phyloP scores from a whole-genome alignment of 2,797 vertebrate species.

The Smutsia gigantea region DNA sequence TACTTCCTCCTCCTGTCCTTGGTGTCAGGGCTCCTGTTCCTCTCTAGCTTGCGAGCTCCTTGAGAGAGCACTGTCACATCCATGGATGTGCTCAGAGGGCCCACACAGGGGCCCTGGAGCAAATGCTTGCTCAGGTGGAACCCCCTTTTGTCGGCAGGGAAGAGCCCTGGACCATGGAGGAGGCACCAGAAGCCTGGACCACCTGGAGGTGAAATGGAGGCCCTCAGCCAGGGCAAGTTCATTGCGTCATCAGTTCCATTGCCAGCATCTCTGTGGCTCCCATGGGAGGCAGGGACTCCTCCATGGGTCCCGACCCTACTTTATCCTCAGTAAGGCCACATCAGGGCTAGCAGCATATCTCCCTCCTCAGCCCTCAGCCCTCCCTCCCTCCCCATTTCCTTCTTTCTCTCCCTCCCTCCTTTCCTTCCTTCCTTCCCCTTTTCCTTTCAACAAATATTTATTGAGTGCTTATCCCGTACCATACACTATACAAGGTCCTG shows the following conservation, averaged over 20 bases:
- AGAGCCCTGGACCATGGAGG: neutral
- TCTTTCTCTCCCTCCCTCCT: neutral
- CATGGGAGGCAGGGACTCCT: neutral
- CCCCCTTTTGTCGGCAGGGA: neutral
- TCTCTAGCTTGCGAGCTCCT: neutral
- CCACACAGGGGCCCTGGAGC: neutral
- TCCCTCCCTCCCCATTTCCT: neutral
- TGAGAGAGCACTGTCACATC: neutral
- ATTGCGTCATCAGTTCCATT: neutral
- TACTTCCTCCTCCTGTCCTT: neutral
- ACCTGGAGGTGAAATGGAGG: neutral
- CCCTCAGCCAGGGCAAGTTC: neutral
- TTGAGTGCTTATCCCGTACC: neutral
- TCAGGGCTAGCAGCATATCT: neutral
- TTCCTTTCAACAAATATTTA: neutral
- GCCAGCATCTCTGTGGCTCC: neutral
- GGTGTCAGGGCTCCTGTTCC: neutral
- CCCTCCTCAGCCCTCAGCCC: neutral
- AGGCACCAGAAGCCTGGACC: neutral
- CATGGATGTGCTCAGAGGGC: neutral
- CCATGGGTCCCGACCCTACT: neutral
- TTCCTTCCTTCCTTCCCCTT: neutral
- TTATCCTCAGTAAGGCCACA: neutral
- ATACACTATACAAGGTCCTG: neutral
- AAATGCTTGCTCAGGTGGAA: neutral